Base-by-base conservation (phyloP, 2,113 vertebrate genomes). In the Channa argus region DNA sequence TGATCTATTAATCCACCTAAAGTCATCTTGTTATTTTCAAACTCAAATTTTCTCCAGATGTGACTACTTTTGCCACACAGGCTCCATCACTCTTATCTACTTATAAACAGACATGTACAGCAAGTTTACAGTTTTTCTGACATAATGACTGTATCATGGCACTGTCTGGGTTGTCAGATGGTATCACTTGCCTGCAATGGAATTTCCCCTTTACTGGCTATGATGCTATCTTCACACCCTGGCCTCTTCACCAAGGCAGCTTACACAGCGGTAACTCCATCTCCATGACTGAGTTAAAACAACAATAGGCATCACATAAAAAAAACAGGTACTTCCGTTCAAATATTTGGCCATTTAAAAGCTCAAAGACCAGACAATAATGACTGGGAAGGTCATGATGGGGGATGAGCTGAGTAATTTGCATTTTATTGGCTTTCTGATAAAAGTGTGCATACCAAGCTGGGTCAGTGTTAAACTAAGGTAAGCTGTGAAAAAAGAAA, bases 231-330 rank as follows among this genome's bases (percentile, higher is more conserved):
- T 84, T 71, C 60, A 67, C 55, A 74, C 45, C 43, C 60, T 71
- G 41, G 15, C 73, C 41, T 51, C 79, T 87, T 86, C 75, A 53
- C 79, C 36, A 74, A 77, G 69, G 74, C 72, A 52, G 58, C 83
- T 84, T 66, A 80, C 54, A 43, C 66, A 71, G 52, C 24, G 60
- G 86, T 90, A 89, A 91, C 90, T 88, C 86, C 85, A 91, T 87
- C 88, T 71, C 76, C 15, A n/a, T 85, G 88, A 81, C 89, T 88
- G 87, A 90, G 90, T 92, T 93, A 91, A 89, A 93, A 91, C 84
- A 93, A 92, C 89, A 92, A 85, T 76, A 66, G 70, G 75, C 70
- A 80, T 72, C 87, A 80, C 68, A 58, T 90, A 88, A 91, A 88
- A 70, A 72, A 73, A 63, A 41, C 53, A 69, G 72, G 45, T 68